Evolutionary conservation across 2,113 vertebrate species (phyloP).

Genomic region (Rhagologus leucostigma): DNA sequence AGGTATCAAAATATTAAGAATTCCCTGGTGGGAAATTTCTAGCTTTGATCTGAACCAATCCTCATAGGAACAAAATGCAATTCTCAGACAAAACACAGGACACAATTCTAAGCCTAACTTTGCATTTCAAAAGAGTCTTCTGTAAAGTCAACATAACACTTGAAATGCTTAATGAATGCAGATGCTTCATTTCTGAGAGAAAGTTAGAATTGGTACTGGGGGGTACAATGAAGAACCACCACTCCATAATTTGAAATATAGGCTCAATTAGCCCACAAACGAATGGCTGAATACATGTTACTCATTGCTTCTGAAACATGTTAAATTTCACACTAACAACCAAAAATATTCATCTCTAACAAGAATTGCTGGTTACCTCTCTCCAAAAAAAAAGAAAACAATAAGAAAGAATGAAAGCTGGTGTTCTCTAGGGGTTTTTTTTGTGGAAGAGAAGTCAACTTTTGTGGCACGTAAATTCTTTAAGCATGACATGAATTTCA

Average conservation of each 20-base stretch:
- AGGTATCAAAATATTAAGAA: neutral
- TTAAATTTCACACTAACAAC: neutral
- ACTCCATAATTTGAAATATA: neutral
- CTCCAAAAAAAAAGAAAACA: no score
- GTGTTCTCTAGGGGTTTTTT: neutral
- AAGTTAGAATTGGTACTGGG: accelerated
- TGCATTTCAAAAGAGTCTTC: neutral
- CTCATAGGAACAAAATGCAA: neutral
- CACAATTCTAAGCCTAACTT: neutral
- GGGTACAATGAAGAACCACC: neutral
- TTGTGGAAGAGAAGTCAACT: neutral
- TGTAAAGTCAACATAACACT: neutral
- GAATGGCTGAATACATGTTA: neutral
- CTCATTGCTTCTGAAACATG: neutral
- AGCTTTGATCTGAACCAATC: neutral
- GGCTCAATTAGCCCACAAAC: neutral
- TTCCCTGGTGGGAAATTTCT: neutral
- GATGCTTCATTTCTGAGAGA: neutral
- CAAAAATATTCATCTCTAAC: neutral
- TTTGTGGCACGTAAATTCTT: neutral
- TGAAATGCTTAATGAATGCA: neutral
- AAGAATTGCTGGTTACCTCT: neutral
- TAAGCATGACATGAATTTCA: neutral
- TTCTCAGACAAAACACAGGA: neutral
- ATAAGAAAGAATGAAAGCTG: neutral